Evolutionary conservation across 2,113 vertebrate genomes (phyloP), one percentile per base, ranked within the genome.

Genomic region (Neodontobutis hainanensis): DNA sequence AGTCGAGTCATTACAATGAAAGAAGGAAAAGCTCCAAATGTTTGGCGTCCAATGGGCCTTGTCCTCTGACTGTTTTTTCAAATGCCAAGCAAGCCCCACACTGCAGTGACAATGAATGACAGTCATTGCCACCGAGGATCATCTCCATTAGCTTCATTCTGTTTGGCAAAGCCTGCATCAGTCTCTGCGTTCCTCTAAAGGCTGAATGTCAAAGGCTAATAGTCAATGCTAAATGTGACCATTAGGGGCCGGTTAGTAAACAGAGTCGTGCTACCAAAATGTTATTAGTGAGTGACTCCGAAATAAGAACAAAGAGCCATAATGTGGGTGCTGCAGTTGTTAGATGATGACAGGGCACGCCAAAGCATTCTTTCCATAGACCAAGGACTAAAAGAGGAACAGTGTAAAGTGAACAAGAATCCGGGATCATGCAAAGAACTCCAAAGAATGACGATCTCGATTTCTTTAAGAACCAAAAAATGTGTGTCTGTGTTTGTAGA

Each of bases 311-410:
- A 35, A 82, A 81, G 48, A 19, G 43, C 44, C 44, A 8, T 27
- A 42, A 38, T 27, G 4, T 36, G 55, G 66, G 61, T 65, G 57
- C 43, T 62, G 55, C 68, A 69, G 74, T 65, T 59, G 61, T 42
- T 53, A 64, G 76, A 83, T 82, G 49, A 66, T 35, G 11, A 16
- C 12, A 16, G 47, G 63, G 57, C 61, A 4, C 38, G 42, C 45
- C 56, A 15, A 44, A 65, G 35, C 42, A 75, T 87, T 85, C 73
- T 75, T 90, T 87, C 80, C 82, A 70, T 64, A 81, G 66, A 60
- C 36, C 60, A 27, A 35, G 6, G 72, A 66, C 78, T 66, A 61
- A 63, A 70, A 68, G 58, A 66, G 53, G 58, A 71, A 59, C 36
- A 3, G 9, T 32, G 47, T 57, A 75, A 74, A 75, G 75, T 75